Evolutionary conservation across 2,888 invertebrate species (phyloP).

Genomic region (Epirrhoe tristata): DNA sequence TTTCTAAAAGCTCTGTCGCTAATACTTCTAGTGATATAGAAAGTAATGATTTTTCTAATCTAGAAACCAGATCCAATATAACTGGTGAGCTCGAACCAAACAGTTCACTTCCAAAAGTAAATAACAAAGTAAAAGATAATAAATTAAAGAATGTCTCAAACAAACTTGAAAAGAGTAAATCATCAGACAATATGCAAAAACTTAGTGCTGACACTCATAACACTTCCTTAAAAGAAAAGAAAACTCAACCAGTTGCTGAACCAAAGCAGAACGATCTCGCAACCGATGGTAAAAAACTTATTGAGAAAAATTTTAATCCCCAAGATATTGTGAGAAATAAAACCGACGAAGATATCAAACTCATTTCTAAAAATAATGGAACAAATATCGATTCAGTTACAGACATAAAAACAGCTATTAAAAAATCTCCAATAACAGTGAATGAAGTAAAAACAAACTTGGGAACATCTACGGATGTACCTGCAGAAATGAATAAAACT

Average conservation of each 20-base stretch:
- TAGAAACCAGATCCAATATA: constrained; percentile 1
- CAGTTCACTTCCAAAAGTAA: neutral
- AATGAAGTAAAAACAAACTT: constrained; percentile 5
- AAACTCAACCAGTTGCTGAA: constrained; percentile 1
- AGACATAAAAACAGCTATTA: neutral
- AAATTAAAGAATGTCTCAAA: constrained; percentile 15
- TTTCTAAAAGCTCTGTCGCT: constrained; percentile 2
- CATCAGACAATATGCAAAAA: constrained; percentile 18
- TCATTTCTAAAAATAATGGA: neutral
- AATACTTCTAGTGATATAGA: constrained; percentile 1
- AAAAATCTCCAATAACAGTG: neutral
- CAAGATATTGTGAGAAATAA: constrained; percentile 18
- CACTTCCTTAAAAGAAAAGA: constrained; percentile 27
- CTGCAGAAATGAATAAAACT: constrained; percentile 3
- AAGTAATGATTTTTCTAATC: constrained; percentile 1
- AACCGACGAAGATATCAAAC: constrained; percentile 3
- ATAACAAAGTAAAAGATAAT: constrained; percentile 3
- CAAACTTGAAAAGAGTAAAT: constrained; percentile 30
- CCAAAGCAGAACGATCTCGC: constrained; percentile 8
- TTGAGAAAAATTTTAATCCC: constrained; percentile 6
- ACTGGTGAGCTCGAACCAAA: neutral
- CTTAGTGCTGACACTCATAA: constrained; percentile 16
- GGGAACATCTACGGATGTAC: neutral
- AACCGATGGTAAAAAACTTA: constrained; percentile 18
- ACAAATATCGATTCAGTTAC: neutral